A percentile compares a stretch with the other conserved stretches of the same genome.
Evolutionary conservation across 2,797 vertebrate genomes (phyloP).

Genomic region (Denticeps clupeoides): DNA sequence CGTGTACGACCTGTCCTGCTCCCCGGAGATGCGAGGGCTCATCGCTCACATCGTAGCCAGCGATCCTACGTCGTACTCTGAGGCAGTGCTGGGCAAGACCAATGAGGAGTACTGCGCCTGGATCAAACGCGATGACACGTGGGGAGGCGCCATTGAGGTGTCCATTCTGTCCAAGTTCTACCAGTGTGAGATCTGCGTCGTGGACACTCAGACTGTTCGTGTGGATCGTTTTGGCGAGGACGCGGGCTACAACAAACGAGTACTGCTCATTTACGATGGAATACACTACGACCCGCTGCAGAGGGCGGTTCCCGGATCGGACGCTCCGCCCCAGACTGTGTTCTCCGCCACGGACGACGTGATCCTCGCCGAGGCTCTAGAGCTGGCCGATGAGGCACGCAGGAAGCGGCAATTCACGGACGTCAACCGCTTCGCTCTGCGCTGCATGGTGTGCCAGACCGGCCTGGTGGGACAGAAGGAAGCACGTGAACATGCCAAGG

Average conservation of each 20-base stretch:
- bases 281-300: constrained; percentile 95
- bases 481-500: constrained; percentile 90
- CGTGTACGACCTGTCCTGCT: constrained; percentile 73
- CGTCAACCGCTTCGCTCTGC: constrained; percentile 80
- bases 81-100: constrained; percentile 85
- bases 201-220: constrained; percentile 93
- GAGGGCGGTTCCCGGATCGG: constrained; percentile 58
- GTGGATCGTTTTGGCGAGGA: constrained; percentile 96
- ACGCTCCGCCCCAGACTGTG: constrained; percentile 80
- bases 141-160: constrained; percentile 96
- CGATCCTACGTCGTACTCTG: constrained; percentile 74
- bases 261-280: constrained; percentile 91
- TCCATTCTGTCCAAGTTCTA: constrained; percentile 94
- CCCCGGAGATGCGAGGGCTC: constrained; percentile 84
- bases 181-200: constrained; percentile 94
- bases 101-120: constrained; percentile 90
- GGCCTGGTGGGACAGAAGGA: constrained; percentile 91
- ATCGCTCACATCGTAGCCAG: constrained; percentile 89
- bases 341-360: constrained; percentile 81
- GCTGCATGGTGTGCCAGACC: constrained; percentile 93
- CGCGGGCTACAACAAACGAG: constrained; percentile 77
- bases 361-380: constrained; percentile 83
- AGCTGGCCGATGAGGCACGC: constrained; percentile 87
- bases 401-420: constrained; percentile 91
- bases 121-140: constrained; percentile 87